Percentiles rank a stretch among this genome's conserved stretches.
These are phyloP conservation scores for Cynocephalus volans DNA, from an alignment of 2,113 vertebrate genomes.

Conservation along the genomic window DNA sequence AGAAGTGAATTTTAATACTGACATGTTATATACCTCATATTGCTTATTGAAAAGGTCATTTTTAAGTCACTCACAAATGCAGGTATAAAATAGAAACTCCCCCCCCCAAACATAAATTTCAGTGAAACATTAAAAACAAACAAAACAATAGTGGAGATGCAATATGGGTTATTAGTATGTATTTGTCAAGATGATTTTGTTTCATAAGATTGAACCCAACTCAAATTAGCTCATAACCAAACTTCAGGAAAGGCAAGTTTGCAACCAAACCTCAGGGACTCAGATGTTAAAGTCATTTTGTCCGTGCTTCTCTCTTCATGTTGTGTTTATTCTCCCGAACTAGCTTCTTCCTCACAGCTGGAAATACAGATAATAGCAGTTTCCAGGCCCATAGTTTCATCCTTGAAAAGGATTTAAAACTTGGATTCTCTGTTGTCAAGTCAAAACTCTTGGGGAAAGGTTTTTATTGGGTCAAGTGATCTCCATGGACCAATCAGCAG, in stretches of 20 bases:
- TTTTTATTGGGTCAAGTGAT: neutral
- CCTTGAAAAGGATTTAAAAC: neutral
- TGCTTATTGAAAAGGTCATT: slow-evolving; percentile 14
- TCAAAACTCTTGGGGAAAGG: neutral
- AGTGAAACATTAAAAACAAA: neutral
- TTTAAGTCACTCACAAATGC: neutral
- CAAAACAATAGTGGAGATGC: neutral
- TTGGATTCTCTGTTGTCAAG: neutral
- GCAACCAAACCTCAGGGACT: neutral
- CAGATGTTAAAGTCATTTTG: neutral
- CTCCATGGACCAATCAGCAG: neutral
- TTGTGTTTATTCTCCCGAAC: neutral
- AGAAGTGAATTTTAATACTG: neutral
- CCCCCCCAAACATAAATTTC: neutral
- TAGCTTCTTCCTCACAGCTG: neutral
- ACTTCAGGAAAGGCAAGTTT: neutral
- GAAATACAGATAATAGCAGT: neutral
- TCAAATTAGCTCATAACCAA: neutral
- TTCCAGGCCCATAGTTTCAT: neutral
- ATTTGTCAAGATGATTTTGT: slow-evolving; percentile 1
- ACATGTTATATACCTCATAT: neutral
- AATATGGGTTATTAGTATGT: neutral
- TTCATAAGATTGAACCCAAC: neutral
- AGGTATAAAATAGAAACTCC: neutral
- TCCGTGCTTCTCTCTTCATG: neutral